phyloP scores from a whole-genome alignment of 2,113 vertebrate species.

The Saguinus midas region DNA sequence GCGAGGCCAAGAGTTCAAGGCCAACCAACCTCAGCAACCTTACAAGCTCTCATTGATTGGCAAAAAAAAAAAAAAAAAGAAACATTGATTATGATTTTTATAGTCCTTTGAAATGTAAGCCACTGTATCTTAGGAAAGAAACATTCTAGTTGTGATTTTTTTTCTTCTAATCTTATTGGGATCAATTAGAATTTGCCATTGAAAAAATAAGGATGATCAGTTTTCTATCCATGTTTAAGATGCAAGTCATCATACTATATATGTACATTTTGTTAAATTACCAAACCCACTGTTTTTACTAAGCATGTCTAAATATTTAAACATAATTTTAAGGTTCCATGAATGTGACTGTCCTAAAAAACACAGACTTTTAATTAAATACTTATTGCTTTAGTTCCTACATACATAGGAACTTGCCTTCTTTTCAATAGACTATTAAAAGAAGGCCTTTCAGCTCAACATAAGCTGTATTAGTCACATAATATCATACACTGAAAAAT shows the following conservation, averaged over 20 bases:
- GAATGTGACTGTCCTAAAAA: conserved; percentile 1
- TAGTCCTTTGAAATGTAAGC: conserved; percentile 47
- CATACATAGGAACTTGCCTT: conserved; percentile 48
- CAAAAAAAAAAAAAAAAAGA: no score
- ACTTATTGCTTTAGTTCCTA: conserved; percentile 40
- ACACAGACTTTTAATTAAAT: conserved; percentile 44
- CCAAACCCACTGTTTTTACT: neutral
- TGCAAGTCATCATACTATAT: neutral
- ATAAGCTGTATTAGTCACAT: conserved; percentile 44
- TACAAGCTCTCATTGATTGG: no score
- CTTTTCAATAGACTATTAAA: conserved; percentile 50
- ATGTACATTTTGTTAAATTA: conserved; percentile 35
- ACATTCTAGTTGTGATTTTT: conserved; percentile 12
- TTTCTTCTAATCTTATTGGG: neutral
- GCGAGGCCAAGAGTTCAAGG: no score
- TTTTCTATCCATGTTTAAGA: conserved; percentile 37
- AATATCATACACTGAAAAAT: conserved; percentile 59
- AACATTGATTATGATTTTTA: conserved; percentile 13
- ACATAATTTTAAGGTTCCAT: conserved; percentile 1
- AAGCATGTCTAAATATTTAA: conserved; percentile 30
- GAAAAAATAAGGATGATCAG: conserved; percentile 21
- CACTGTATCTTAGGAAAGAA: conserved; percentile 15
- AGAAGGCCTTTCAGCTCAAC: conserved; percentile 2
- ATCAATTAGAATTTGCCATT: conserved; percentile 45
- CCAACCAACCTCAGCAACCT: no score